These are phyloP conservation scores for Xenus cinereus DNA, from an alignment of 2,113 vertebrate genomes.

Conservation along the genomic window DNA sequence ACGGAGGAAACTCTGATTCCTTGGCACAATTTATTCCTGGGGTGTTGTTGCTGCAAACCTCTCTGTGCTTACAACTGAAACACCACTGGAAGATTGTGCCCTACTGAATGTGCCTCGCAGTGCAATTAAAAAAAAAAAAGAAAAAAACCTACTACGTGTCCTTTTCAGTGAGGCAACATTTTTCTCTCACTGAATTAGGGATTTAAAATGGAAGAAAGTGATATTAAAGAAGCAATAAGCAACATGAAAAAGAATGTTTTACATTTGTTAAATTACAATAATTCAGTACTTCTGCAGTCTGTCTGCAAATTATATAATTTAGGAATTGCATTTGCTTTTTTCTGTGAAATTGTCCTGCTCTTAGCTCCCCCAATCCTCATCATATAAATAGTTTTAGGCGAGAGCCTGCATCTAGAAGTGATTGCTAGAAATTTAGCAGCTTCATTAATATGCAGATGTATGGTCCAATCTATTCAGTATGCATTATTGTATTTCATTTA, in stretches of 20 bases:
- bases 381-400: background rate
- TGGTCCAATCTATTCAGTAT: constrained; percentile 33
- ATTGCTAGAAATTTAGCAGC: constrained; percentile 25
- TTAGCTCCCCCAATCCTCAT: background rate
- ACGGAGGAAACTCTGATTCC: background rate
- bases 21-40: background rate
- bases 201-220: background rate
- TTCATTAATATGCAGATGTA: constrained; percentile 54
- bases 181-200: background rate
- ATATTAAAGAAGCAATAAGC: background rate
- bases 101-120: background rate
- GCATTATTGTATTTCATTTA: constrained; percentile 59
- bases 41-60: background rate
- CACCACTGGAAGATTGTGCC: background rate
- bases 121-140: background rate
- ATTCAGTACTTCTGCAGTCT: background rate
- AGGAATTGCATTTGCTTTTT: background rate
- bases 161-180: background rate
- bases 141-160: background rate
- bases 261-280: background rate
- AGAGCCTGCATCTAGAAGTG: constrained; percentile 11
- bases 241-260: background rate
- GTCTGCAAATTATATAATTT: constrained; percentile 10
- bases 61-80: background rate
- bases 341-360: background rate